Evolutionary conservation across 2,888 invertebrate genomes (phyloP), one percentile per base, ranked within the genome.

Genomic region (Stenotaenia linearis): DNA sequence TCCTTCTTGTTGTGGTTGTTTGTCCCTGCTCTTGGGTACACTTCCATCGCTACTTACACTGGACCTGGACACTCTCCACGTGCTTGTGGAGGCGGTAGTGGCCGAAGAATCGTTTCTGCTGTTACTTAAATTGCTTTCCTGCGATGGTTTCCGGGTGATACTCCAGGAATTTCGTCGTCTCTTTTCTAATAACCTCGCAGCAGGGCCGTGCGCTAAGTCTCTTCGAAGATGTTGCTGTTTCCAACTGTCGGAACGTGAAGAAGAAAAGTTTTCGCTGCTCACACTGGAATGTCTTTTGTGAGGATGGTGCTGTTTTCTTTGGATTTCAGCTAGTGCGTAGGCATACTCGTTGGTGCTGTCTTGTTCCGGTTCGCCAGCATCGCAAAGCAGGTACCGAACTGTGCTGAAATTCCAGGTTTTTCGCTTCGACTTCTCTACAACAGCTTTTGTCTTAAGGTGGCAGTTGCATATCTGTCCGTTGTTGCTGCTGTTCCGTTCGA

Each of bases 81-180:
- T 94, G 84, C 94, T 93, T 21, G 96, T 96, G 84, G 93, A 94
- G 30, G 94, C 95, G 0, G 95, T 95, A 21, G 95, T 95, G 1
- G 94, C 94, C 0, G 94, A 94, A 15, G 95, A 96, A 86, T 96
- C 96, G 87, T 96, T 96, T 78, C 96, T 89, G 25, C 95, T 95
- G 83, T 93, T 94, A 75, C 94, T 95, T 82, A 96, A 88, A 87
- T 94, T 96, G 5, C 96, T 96, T 85, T 96, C 96, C 86, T 96
- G 95, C 12, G 94, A 95, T 0, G 95, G 94, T 87, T 96, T 96
- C 78, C 95, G 89, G n/a, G 95, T 94, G 30, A 95, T 92, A 81
- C 95, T 88, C 95, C 95, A 95, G 25, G 83, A 82, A 76, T 94
- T 92, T 82, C 95, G 89, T 79, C 95, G 81, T 89, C 84, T 93